Base-by-base conservation (phyloP, 2,797 vertebrate genomes). In the Rhinella marina region DNA sequence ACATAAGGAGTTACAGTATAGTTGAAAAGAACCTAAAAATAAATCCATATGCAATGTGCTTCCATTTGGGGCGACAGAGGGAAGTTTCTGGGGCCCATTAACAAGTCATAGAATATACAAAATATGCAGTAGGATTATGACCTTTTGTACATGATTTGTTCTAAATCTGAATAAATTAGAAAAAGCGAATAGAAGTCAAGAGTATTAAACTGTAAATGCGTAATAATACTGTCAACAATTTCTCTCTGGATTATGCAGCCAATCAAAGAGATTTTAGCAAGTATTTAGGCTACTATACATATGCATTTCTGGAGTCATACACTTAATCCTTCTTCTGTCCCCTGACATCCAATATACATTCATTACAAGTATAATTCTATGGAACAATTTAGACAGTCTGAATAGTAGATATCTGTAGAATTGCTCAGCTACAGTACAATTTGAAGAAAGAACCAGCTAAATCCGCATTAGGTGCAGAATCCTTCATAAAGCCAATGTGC, bases 401-500 rank as follows among this genome's bases (percentile, higher is more conserved):
- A 75, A 84, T 72, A 54, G 54, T 32, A 41, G 21, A 73, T 48
- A 75, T 75, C 82, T 48, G 12, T 21, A 84, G 70, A 75, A 84
- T 57, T 84, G 70, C 82, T 75, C 54, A 75, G 29, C 27, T 84
- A 59, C 70, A 59, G 23, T n/a, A 64, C 29, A 64, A 77, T 10
- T 13, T 77, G 73, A 29, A 70, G 14, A 78, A 76, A 57, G 23
- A 19, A 66, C 61, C 62, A n/a, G 86, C 82, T 78, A 87, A 87
- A 87, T 75, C 56, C 48, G 82, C n/a, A 87, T 78, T 83, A 87
- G n/a, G 59, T 25, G 61, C 25, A 72, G n/a, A 88, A 79, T 84
- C 75, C 59, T 79, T 88, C 62, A 25, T 79, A 77, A 64, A 88
- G 11, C 72, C 14, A 52, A n/a, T 72, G 54, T 84, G 82, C 82